These are phyloP conservation scores for Acleris laterana DNA, from an alignment of 2,888 invertebrate species.

Conservation along the genomic window DNA sequence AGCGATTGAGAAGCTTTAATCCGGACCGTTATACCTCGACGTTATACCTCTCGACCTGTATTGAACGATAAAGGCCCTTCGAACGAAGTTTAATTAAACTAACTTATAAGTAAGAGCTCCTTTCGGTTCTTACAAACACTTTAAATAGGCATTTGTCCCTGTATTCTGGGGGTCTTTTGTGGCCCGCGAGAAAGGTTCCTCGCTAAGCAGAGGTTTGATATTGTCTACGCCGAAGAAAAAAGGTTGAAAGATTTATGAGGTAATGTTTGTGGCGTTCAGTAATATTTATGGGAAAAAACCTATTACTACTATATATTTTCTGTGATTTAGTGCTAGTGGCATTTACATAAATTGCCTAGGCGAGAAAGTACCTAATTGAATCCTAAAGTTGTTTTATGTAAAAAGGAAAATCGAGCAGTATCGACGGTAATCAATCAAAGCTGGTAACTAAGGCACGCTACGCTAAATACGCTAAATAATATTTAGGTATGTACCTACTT, in stretches of 20 bases:
- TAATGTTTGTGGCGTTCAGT: conserved; percentile 30
- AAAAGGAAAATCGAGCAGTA: no score
- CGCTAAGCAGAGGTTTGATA: conserved; percentile 15
- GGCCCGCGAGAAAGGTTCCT: conserved; percentile 4
- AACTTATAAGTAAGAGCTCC: conserved; percentile 17
- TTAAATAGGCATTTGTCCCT: conserved; percentile 12
- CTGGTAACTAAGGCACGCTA: no score
- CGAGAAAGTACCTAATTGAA: background rate
- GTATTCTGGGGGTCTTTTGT: conserved; percentile 16
- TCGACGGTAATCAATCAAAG: no score
- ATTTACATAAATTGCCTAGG: conserved; percentile 14
- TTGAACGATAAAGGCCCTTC: conserved; percentile 22
- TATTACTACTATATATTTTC: conserved; percentile 23
- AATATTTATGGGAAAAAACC: conserved; percentile 30
- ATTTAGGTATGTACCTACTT: no score
- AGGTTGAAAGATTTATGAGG: conserved; percentile 33
- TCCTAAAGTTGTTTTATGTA: background rate
- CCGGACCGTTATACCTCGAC: conserved; percentile 16
- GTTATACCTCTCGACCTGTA: conserved; percentile 10
- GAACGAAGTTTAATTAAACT: conserved; percentile 26
- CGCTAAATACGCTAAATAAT: no score
- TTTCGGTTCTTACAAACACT: background rate
- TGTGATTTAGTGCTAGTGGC: conserved; percentile 10
- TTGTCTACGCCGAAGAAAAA: conserved; percentile 32
- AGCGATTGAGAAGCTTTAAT: conserved; percentile 13